phyloP scores from a whole-genome alignment of 1,140 invertebrate species.

The Drosophila pachea region DNA sequence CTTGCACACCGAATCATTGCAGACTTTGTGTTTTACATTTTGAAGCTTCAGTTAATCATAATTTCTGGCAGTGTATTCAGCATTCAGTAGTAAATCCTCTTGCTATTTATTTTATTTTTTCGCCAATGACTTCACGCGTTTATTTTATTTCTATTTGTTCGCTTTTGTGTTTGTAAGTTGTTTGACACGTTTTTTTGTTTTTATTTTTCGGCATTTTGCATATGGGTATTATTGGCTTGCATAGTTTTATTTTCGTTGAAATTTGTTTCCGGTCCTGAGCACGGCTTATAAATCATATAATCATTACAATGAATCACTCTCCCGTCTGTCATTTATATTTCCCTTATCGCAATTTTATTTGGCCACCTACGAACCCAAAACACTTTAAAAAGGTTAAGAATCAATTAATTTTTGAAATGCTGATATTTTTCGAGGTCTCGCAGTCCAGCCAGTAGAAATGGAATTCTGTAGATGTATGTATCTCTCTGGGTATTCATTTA shows the following conservation, averaged over 20 bases:
- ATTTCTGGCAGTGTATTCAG: background rate
- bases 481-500: background rate
- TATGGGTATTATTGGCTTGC: constrained; percentile 28
- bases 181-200: constrained; percentile 59
- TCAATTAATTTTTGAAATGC: constrained; percentile 12
- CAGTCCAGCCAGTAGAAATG: constrained; percentile 31
- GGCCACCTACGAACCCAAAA: background rate
- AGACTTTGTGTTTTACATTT: constrained; percentile 6
- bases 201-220: constrained; percentile 39
- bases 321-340: too few species aligned
- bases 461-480: background rate
- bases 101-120: constrained; percentile 36
- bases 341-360: constrained; percentile 8
- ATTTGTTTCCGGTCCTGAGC: constrained; percentile 27
- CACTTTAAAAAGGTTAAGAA: constrained; percentile 7
- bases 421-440: background rate
- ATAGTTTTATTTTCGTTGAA: constrained; percentile 31
- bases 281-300: constrained; percentile 21
- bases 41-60: background rate
- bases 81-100: background rate
- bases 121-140: constrained; percentile 42
- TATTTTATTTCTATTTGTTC: constrained; percentile 39
- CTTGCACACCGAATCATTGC: too few species aligned
- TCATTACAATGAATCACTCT: background rate
- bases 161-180: constrained; percentile 34